Conservation (phyloP, 2,888 invertebrate genomes). For the Drosophila austrosaltans region DNA sequence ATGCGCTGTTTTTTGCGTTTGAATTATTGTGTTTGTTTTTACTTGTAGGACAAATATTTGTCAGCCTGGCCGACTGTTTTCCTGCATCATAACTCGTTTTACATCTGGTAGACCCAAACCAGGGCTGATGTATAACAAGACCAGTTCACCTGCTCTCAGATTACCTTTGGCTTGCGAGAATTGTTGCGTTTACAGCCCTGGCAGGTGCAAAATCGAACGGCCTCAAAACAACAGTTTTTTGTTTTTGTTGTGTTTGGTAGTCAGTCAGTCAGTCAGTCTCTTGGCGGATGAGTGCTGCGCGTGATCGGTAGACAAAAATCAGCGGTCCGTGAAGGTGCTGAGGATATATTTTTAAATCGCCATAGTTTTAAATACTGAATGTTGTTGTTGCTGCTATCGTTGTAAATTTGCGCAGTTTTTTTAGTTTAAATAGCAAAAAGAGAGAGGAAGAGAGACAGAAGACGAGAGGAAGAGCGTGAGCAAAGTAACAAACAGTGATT, state of each 20-base stretch:
- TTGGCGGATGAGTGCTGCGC: slow-evolving; percentile 56
- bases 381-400: slow-evolving; percentile 53
- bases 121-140: slow-evolving; percentile 52
- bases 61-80: slow-evolving; percentile 15
- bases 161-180: slow-evolving; percentile 15
- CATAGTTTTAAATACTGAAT: slow-evolving; percentile 46
- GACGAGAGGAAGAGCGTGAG: slow-evolving; percentile 39
- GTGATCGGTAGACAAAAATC: slow-evolving; percentile 71
- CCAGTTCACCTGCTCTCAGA: slow-evolving; percentile 17
- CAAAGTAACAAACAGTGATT: slow-evolving; percentile 58
- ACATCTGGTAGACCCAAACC: slow-evolving; percentile 55
- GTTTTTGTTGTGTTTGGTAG: slow-evolving; percentile 44
- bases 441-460: slow-evolving; percentile 34
- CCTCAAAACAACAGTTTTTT: slow-evolving; percentile 61
- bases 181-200: slow-evolving; percentile 53
- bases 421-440: slow-evolving; percentile 12
- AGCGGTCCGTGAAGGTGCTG: slow-evolving; percentile 74
- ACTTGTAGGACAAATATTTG: slow-evolving; percentile 23
- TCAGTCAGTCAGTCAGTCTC: slow-evolving; percentile 68
- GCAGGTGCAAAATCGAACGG: slow-evolving; percentile 66
- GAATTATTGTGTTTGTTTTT: not conserved
- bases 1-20: too few relatives aligned
- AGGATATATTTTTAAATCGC: slow-evolving; percentile 63
- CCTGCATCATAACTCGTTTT: slow-evolving; percentile 62
- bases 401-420: slow-evolving; percentile 69